Conservation (phyloP, 2,888 invertebrate species). For the Chrysotoxum bicinctum region DNA sequence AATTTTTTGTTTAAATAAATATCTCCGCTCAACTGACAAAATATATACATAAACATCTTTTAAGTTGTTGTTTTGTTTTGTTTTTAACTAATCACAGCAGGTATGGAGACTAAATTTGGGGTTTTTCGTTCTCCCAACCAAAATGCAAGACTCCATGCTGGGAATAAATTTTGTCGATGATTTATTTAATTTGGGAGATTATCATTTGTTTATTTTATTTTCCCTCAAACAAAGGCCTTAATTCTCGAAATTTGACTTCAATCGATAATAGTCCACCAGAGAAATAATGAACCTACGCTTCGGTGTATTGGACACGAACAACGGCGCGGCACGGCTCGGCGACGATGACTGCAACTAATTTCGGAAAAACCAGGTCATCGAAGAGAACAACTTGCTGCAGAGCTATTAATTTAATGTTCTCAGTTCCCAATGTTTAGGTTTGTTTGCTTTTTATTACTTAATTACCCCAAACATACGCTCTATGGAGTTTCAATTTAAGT, state of each 20-base stretch:
- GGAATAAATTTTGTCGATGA: constrained; percentile 53
- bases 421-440: constrained; percentile 7
- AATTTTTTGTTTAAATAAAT: constrained; percentile 50
- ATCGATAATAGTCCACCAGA: constrained; percentile 34
- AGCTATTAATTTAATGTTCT: constrained; percentile 49
- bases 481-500: constrained; percentile 10
- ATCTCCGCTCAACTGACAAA: constrained; percentile 47
- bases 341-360: constrained; percentile 24
- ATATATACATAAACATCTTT: constrained; percentile 17
- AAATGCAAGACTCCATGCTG: constrained; percentile 53
- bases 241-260: constrained; percentile 12
- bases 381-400: constrained; percentile 11
- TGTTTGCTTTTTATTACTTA: constrained; percentile 68
- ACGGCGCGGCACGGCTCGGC: background rate
- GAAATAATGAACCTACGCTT: background rate
- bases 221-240: background rate
- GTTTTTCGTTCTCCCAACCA: background rate
- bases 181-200: constrained; percentile 68
- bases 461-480: constrained; percentile 40
- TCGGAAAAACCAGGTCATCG: constrained; percentile 36
- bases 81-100: constrained; percentile 51
- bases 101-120: constrained; percentile 23
- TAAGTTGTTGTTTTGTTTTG: background rate
- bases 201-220: constrained; percentile 36
- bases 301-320: background rate